Evolutionary conservation across 2,888 invertebrate species (phyloP), one percentile per base, ranked within the genome.

Genomic region (Drosophila maculinotata): DNA sequence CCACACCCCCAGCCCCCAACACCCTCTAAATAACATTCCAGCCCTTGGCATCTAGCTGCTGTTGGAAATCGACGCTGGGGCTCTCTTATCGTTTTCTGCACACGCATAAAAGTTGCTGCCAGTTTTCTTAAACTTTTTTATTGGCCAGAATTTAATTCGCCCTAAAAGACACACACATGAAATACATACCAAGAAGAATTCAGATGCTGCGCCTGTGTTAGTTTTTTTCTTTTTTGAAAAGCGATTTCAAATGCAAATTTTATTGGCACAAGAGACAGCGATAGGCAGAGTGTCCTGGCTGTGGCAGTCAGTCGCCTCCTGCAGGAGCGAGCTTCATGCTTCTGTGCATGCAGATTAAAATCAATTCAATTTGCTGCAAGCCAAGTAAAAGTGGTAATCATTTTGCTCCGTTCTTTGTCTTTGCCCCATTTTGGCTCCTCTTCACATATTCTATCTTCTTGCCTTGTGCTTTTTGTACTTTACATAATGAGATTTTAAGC

Each of bases 201-300:
- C 48, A 39, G 49, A 44, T 58, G 51, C 41, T 58, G 52, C 47
- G 65, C 57, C 67, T 82, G 60, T 64, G 69, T 44, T 69, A 69
- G 57, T 38, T 56, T 57, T 25, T 47, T 26, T 20, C 20, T 64
- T 74, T 85, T 75, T 74, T 69, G 64, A 60, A 71, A 78, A 87
- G 73, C 76, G 85, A 84, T 87, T 83, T 84, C 44, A 56, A 87
- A 87, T 87, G 87, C 87, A 84, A 87, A 87, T 81, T 83, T 83
- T 78, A 84, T 78, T 86, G 87, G 64, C 79, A 59, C 69, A 69
- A 70, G 64, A 30, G 45, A 36, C 14, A 30, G 39, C 26, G 31
- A 15, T 17, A 51, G 59, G 31, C 56, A 41, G 17, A 17, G 25
- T 52, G 26, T 33, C 12, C 26, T 12, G 28, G 28, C 51, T 51